Conservation (phyloP, 2,113 vertebrate species). For the Bubo blakistoni region DNA sequence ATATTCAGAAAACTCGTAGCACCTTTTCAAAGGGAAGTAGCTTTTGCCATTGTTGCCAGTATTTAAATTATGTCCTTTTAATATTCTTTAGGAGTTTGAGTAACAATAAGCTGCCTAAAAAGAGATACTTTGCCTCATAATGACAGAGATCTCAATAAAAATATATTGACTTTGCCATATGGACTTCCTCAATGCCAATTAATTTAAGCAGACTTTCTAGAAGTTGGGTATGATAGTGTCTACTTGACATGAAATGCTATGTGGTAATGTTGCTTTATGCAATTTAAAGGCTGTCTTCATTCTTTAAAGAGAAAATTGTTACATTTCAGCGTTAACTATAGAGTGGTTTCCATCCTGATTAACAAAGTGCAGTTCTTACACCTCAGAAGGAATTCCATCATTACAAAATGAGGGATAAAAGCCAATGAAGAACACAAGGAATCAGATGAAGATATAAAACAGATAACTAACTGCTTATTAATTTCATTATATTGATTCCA, state of each 20-base stretch:
- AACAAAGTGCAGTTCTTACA: neutral
- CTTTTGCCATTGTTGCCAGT: neutral
- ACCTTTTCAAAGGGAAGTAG: neutral
- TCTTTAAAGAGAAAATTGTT: neutral
- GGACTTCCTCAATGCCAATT: neutral
- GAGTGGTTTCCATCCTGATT: neutral
- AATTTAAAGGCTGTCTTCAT: neutral
- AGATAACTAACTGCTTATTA: neutral
- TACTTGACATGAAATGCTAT: neutral
- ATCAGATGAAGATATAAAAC: neutral
- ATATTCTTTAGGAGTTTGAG: neutral
- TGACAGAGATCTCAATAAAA: neutral
- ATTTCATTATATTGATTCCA: neutral
- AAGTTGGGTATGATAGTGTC: neutral
- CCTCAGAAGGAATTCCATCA: neutral
- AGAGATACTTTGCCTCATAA: neutral
- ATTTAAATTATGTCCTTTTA: neutral
- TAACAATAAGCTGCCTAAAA: neutral
- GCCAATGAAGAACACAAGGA: neutral
- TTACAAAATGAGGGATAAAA: neutral
- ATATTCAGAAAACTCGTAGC: neutral
- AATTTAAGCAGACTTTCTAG: neutral
- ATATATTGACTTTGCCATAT: neutral
- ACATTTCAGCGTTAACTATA: neutral
- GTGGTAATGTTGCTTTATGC: neutral